Evolutionary conservation across 2,888 invertebrate genomes (phyloP).

Genomic region (Andrena minutula): DNA sequence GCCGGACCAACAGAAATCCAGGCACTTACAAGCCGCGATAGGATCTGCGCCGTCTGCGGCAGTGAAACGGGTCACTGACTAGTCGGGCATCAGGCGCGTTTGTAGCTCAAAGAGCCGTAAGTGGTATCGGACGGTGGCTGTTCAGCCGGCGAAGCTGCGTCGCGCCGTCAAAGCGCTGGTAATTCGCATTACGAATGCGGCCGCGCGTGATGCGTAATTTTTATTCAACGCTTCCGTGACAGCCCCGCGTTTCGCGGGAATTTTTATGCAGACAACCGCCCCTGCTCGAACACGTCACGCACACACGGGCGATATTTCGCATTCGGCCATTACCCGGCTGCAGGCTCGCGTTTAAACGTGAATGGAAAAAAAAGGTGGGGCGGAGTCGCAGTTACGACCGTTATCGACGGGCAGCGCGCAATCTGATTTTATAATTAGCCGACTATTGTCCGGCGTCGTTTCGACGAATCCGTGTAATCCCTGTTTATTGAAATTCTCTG

Average conservation of each 20-base stretch:
- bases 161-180: neutral
- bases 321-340: neutral
- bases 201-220: neutral
- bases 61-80: neutral
- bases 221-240: neutral
- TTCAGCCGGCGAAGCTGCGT: neutral
- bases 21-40: neutral
- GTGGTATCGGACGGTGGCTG: neutral
- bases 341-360: neutral
- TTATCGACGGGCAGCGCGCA: neutral
- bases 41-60: neutral
- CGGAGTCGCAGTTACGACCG: neutral
- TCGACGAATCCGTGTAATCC: conserved; percentile 36
- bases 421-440: conserved; percentile 42
- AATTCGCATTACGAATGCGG: neutral
- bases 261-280: neutral
- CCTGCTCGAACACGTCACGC: neutral
- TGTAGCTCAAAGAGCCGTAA: neutral
- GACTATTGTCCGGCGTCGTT: conserved; percentile 23
- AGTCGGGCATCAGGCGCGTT: neutral
- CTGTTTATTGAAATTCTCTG: conserved; percentile 56
- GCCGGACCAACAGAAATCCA: neutral
- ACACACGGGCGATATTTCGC: neutral
- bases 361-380: neutral
- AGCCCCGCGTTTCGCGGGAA: neutral